phyloP scores from a whole-genome alignment of 2,113 vertebrate genomes.

The Panthera tigris region DNA sequence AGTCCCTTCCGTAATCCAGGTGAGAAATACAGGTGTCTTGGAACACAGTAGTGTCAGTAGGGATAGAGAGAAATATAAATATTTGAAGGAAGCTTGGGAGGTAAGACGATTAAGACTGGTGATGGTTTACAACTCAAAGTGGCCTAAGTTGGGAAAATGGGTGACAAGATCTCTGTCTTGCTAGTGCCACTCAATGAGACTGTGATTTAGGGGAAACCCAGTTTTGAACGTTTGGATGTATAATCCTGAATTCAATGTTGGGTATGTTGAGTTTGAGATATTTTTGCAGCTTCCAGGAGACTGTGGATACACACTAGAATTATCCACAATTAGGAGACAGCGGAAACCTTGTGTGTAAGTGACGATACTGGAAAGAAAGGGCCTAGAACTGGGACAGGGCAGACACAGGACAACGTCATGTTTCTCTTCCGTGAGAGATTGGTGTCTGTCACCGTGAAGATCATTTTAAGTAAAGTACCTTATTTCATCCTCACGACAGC shows the following conservation, averaged over 20 bases:
- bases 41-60: neutral
- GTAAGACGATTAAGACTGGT: neutral
- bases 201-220: neutral
- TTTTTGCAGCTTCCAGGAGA: neutral
- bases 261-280: neutral
- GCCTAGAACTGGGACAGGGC: neutral
- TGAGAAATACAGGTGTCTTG: neutral
- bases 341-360: neutral
- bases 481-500: neutral
- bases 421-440: too few relatives aligned
- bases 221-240: neutral
- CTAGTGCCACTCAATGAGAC: neutral
- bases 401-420: too few relatives aligned
- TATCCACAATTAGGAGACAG: neutral
- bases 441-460: neutral
- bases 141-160: neutral
- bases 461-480: neutral
- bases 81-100: neutral
- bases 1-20: neutral
- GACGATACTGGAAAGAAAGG: neutral
- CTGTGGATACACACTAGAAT: neutral
- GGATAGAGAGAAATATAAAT: neutral
- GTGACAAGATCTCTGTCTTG: neutral
- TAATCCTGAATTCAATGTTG: neutral
- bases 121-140: too few relatives aligned